Base-by-base conservation (phyloP, 2,797 vertebrate genomes). In the Gambelia wislizenii region DNA sequence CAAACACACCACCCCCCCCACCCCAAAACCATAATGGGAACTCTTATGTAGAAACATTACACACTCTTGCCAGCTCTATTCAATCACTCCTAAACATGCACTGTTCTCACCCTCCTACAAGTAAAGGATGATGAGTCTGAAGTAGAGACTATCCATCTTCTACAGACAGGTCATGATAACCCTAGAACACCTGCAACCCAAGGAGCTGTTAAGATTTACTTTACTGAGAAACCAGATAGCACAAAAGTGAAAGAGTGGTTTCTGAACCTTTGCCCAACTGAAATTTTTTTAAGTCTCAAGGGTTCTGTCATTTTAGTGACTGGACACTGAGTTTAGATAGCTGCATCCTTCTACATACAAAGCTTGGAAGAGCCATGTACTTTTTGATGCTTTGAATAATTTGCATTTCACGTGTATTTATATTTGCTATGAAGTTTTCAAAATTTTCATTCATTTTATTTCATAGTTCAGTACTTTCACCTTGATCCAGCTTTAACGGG, bases 321-420 rank as follows among this genome's bases (percentile, higher is more conserved):
- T 39, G 6, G 67, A 49, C 64, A 54, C 44, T 84, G 83, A 64
- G 47, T 10, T 87, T 67, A 87, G 54, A 33, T 78, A 82, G 80
- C 7, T 52, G 2, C 5, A 59, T 4, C 16, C 56, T 86, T 76
- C 59, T 89, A 82, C 84, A 91, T 94, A 84, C 85, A 56, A 4
- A 86, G 61, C 81, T 30, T 64, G 20, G 10, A 56, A 69, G 84
- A 86, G 80, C 16, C 79, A 87, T 54, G 54, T 0, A 27, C 80
- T 13, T 80, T 80, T 22, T 59, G 56, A 59, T 20, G 20, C 22
- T 59, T 59, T 59, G 56, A 59, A 6, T 59, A 22, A 20, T 59
- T 22, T 59, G 18, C 22, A 59, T 59, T 59, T 59, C 18, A 59
- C 4, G 22, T 6, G 20, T 59, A 59, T 59, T 22, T 18, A 59